These are phyloP conservation scores for Peromyscus eremicus DNA, from an alignment of 2,797 vertebrate genomes.

Conservation along the genomic window DNA sequence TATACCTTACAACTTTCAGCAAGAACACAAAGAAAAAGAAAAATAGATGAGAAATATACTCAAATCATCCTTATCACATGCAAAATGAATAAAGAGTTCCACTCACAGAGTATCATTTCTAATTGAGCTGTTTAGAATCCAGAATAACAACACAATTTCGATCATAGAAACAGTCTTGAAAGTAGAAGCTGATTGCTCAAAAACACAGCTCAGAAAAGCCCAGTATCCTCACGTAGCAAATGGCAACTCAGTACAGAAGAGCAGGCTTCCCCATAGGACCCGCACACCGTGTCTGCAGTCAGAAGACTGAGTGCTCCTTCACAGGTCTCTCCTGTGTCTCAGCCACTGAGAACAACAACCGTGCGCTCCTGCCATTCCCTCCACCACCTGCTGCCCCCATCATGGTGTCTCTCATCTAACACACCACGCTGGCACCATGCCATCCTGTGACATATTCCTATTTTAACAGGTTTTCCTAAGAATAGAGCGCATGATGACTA, in stretches of 20 bases:
- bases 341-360: not conserved
- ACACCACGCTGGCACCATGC: not conserved
- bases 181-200: conserved; percentile 19
- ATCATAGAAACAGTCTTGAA: not conserved
- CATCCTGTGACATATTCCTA: conserved; percentile 16
- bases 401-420: conserved; percentile 30
- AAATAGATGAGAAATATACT: conserved; percentile 31
- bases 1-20: conserved; percentile 13
- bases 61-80: conserved; percentile 4
- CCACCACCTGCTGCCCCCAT: conserved; percentile 37
- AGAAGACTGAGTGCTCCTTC: not conserved
- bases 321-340: not conserved
- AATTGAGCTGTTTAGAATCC: conserved; percentile 36
- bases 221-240: not conserved
- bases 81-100: conserved; percentile 10
- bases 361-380: not conserved
- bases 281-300: not conserved
- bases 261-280: not conserved
- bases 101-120: not conserved
- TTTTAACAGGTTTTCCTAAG: conserved; percentile 8
- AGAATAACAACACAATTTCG: conserved; percentile 32
- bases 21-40: conserved; percentile 3
- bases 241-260: not conserved
- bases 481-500: not conserved
- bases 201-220: not conserved